Base-by-base conservation (phyloP, 1,140 invertebrate species). In the Thaumetopoea pityocampa region DNA sequence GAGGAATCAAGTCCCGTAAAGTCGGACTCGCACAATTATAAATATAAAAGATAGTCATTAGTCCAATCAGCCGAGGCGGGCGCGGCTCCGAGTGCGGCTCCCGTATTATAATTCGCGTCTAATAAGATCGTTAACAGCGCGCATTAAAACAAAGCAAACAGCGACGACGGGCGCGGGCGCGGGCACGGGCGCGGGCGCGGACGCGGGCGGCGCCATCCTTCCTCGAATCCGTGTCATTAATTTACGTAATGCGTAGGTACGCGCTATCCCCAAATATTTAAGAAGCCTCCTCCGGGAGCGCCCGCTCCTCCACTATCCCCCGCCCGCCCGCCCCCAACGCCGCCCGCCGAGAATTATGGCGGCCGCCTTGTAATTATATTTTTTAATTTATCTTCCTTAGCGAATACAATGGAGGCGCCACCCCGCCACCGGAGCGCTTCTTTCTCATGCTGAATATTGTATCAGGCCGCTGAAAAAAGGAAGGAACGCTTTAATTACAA, bases 351-450 rank as follows among this genome's bases (percentile, higher is more conserved):
- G 84, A 86, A 85, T 86, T 86, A 86, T 86, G 84, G 84, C 82
- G 81, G 82, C 82, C 84, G 84, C 84, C 81, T 85, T 85, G 84
- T 86, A 86, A 86, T 86, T 86, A 86, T 86, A 86, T 86, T 86
- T 86, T 86, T 86, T 86, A 86, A 86, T 86, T 86, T 86, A 86
- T 86, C 84, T 86, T 86, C 84, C 84, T 86, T 86, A 85, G 82
- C 76, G 78, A 79, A 81, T 81, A 85, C 80, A 85, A 84, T 81
- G 77, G 77, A 79, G 79, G 79, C 76, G 74, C 79, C 79, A 76
- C 77, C 79, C 76, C 63, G 74, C 79, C 67, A 76, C 73, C 74
- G 67, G 53, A 77, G 65, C 72, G 70, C 77, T 81, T 83, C 74
- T 77, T 83, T 81, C 79, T 80, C 74, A 73, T 83, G 71, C 77